Conservation (phyloP, 2,113 vertebrate genomes). For the Stegastes partitus region DNA sequence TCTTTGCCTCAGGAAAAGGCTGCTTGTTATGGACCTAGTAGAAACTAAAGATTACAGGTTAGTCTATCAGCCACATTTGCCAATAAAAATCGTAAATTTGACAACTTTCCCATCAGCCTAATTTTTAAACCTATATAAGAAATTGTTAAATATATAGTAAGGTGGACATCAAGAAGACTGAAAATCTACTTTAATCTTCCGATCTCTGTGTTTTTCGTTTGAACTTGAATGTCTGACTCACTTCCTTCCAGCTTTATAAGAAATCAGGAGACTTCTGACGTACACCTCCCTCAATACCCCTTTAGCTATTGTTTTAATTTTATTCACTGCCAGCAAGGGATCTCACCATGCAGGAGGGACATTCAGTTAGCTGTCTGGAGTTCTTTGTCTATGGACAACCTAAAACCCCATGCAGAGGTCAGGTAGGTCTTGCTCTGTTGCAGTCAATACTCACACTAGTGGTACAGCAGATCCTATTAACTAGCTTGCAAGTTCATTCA, state of each 20-base stretch:
- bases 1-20: too few relatives aligned
- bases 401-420: not conserved
- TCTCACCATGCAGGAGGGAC: too few relatives aligned
- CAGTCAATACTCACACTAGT: constrained; percentile 1
- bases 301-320: not conserved
- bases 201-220: not conserved
- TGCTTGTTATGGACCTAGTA: too few relatives aligned
- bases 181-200: too few relatives aligned
- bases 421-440: not conserved
- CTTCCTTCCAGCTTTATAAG: not conserved
- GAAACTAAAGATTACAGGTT: too few relatives aligned
- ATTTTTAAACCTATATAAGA: too few relatives aligned
- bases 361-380: not conserved
- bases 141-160: too few relatives aligned
- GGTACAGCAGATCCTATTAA: constrained; percentile 54
- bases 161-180: not conserved
- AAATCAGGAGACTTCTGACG: not conserved
- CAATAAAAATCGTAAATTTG: too few relatives aligned
- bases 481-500: constrained; percentile 23
- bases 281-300: not conserved
- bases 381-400: not conserved
- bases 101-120: too few relatives aligned
- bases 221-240: too few relatives aligned
- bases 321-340: not conserved
- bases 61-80: too few relatives aligned